These are phyloP conservation scores for Rambutsinella grinnellia DNA, from an alignment of 2,888 invertebrate genomes.

Conservation along the genomic window DNA sequence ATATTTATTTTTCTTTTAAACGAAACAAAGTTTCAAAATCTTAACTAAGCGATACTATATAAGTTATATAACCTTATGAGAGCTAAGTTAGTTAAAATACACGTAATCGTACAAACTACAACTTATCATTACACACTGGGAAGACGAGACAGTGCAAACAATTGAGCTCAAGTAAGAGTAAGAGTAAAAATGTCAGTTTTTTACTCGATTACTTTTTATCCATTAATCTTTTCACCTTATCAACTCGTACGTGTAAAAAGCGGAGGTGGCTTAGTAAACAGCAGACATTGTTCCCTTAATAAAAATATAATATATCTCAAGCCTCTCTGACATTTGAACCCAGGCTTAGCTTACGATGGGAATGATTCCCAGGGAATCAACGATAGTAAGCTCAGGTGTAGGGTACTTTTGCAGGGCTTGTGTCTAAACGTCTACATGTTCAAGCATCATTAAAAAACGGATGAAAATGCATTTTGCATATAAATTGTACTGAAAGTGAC, in stretches of 20 bases:
- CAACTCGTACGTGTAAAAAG: not conserved
- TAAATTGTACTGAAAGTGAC: not conserved
- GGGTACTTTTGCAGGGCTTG: not conserved
- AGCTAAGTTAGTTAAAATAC: too few relatives aligned
- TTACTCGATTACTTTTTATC: conserved; percentile 20
- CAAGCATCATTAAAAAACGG: not conserved
- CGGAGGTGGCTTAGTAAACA: not conserved
- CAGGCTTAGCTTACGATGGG: not conserved
- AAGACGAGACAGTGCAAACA: too few relatives aligned
- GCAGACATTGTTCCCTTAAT: not conserved
- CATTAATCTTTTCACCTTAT: conserved; percentile 23
- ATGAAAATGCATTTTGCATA: not conserved
- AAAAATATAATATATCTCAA: not conserved
- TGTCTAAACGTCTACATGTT: not conserved
- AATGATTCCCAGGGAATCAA: too few relatives aligned
- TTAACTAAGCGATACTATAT: too few relatives aligned
- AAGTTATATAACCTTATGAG: too few relatives aligned
- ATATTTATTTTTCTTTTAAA: too few relatives aligned
- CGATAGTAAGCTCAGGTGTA: too few relatives aligned
- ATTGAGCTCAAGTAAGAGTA: not conserved
- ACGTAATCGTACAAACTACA: too few relatives aligned
- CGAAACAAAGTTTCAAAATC: too few relatives aligned
- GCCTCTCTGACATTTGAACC: too few relatives aligned
- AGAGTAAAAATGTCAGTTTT: conserved; percentile 12
- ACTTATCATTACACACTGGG: too few relatives aligned